Evolutionary conservation across 35 echinoderm and acorn worm species (phyloP), one percentile per base, ranked within the genome.

Genomic region (Nesometra sesokonis): DNA sequence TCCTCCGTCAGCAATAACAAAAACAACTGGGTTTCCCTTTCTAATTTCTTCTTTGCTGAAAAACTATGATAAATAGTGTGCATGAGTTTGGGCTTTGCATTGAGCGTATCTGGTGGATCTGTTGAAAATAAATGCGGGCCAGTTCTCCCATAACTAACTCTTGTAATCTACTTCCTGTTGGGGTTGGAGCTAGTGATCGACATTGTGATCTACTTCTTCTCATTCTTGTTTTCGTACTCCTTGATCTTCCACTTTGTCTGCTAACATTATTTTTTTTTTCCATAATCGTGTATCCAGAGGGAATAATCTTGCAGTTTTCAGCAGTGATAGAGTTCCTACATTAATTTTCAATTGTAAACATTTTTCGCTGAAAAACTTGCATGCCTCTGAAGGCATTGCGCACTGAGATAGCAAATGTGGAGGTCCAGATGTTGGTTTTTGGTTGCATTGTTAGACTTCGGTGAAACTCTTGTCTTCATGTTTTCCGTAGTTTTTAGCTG

Each of bases 1-100:
- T 77, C 88, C 82, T 23, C 88, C 77, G 33, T 90, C 88, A 78
- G 81, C 77, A 35, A 90, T 84, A 31, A 84, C 8, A 11, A 52
- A 35, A 0, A 82, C 9, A 35, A 88, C 47, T 0, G 86, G n/a
- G 30, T 88, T 88, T 9, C 32, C 39, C 21, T 82, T 37, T 32
- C n/a, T 0, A 0, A 67, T 67, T 13, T 52, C 8, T 17, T 19
- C 77, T 31, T 32, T 30, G 46, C 35, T 81, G 2, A 88, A 7
- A 32, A 88, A 17, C 17, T 7, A 0, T 0, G 19, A 5, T 21
- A 88, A 31, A 37, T 88, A 38, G 30, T 81, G 81, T 0, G 80
- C 79, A 32, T 87, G 86, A 32, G 77, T 35, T 31, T 87, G 77
- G 13, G 79, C 40, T 7, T n/a, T 82, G 52, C 7, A 67, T 67